phyloP scores from a whole-genome alignment of 2,113 vertebrate genomes.

The Hydrochoerus hydrochaeris region DNA sequence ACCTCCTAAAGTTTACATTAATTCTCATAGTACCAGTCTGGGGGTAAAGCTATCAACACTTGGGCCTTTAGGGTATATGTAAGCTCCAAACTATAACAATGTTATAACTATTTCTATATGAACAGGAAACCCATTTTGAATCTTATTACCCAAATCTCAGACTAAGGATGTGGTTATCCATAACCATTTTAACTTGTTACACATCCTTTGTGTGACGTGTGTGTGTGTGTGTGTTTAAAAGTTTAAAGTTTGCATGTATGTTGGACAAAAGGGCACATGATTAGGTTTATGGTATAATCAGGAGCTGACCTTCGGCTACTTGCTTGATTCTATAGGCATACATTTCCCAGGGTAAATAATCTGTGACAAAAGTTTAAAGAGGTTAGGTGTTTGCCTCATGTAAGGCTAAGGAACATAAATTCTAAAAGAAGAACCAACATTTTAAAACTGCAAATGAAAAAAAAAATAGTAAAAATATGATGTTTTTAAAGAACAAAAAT shows the following conservation, averaged over 20 bases:
- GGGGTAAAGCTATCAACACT: neutral
- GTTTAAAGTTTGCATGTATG: neutral
- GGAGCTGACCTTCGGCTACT: neutral
- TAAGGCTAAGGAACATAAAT: neutral
- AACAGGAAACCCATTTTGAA: neutral
- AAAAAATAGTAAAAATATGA: neutral
- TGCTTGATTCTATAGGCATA: neutral
- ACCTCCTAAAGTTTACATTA: neutral
- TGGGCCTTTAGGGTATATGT: neutral
- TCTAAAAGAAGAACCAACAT: neutral
- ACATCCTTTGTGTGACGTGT: neutral
- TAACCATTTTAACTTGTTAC: neutral
- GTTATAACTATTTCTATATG: neutral
- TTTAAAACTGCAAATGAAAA: neutral
- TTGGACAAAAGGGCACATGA: neutral
- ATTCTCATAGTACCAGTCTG: neutral
- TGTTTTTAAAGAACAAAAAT: neutral
- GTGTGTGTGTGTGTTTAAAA: neutral
- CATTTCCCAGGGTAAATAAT: neutral
- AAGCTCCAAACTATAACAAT: neutral
- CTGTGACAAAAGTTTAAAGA: neutral
- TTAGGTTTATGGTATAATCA: neutral
- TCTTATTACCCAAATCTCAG: neutral
- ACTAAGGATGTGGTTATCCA: neutral
- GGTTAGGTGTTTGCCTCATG: neutral